Percentiles rank a stretch among this genome's conserved stretches.
phyloP scores from a whole-genome alignment of 1,140 invertebrate species.

The Steinernema khuongi region DNA sequence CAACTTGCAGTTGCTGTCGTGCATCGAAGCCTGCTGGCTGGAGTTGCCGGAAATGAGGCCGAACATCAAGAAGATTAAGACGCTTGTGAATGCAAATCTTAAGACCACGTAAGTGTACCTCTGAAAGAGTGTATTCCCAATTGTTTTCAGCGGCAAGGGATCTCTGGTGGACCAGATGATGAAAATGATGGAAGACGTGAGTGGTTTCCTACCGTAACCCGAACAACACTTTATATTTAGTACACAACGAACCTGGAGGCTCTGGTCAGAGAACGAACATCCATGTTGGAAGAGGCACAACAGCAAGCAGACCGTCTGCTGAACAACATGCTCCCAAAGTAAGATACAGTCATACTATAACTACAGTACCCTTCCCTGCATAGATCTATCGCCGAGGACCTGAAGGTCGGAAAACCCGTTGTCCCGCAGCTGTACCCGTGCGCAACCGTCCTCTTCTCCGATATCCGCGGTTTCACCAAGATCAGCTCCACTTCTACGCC shows the following conservation, averaged over 20 bases:
- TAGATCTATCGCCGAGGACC: slow-evolving; percentile 60
- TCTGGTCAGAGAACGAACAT: slow-evolving; percentile 54
- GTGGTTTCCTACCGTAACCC: slow-evolving; percentile 14
- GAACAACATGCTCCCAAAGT: slow-evolving; percentile 57
- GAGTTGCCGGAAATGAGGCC: slow-evolving; percentile 58
- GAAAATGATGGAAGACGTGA: slow-evolving; percentile 56
- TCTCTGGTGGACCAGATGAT: slow-evolving; percentile 58
- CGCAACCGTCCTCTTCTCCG: slow-evolving; percentile 60
- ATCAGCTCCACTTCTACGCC: slow-evolving; percentile 58
- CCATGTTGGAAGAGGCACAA: slow-evolving; percentile 55
- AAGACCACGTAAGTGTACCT: slow-evolving; percentile 49
- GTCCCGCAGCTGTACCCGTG: slow-evolving; percentile 59
- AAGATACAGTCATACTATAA: slow-evolving; percentile 9
- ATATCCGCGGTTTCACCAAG: slow-evolving; percentile 57
- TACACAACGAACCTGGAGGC: slow-evolving; percentile 56
- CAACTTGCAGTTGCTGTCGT: slow-evolving; percentile 52
- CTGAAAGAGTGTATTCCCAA: neutral
- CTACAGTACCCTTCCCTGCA: slow-evolving; percentile 25
- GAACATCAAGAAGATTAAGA: slow-evolving; percentile 55
- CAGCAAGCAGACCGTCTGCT: slow-evolving; percentile 57
- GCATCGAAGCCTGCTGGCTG: slow-evolving; percentile 56
- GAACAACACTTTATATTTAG: slow-evolving; percentile 25
- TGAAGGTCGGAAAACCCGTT: slow-evolving; percentile 59
- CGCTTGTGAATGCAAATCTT: slow-evolving; percentile 55
- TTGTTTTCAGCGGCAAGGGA: slow-evolving; percentile 45